A percentile compares a stretch with the other conserved stretches of the same genome.
Evolutionary conservation across 1,140 invertebrate genomes (phyloP).

Genomic region (Bombus fervidus): DNA sequence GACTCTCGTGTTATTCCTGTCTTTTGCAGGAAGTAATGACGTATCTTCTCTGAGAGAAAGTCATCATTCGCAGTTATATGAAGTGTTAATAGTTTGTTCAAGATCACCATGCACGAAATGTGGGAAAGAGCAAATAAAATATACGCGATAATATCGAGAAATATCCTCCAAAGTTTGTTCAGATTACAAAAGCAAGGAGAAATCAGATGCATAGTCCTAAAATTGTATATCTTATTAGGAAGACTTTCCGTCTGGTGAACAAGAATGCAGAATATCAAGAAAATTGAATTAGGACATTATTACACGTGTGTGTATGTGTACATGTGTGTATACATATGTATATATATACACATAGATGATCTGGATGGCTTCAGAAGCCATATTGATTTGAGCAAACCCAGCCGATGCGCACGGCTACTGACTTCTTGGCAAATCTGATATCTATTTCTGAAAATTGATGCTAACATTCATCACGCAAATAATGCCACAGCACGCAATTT

Average conservation of each 20-base stretch:
- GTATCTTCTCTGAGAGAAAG: neutral
- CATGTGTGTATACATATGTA: neutral
- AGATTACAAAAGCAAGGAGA: neutral
- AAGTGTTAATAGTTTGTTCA: neutral
- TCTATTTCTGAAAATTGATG: neutral
- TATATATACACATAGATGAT: slow-evolving; percentile 6
- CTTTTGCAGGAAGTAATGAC: neutral
- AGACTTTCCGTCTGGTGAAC: slow-evolving; percentile 33
- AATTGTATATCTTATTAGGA: neutral
- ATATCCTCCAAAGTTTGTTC: neutral
- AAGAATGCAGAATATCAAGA: slow-evolving; percentile 38
- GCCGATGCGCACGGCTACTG: neutral
- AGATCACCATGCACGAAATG: neutral
- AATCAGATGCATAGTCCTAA: neutral
- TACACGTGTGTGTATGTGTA: neutral
- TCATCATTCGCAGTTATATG: neutral
- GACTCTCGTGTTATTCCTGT: neutral
- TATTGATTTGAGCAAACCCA: slow-evolving; percentile 11
- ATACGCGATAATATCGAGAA: too few relatives aligned
- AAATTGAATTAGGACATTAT: slow-evolving; percentile 63
- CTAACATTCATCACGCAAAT: neutral
- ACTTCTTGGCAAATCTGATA: slow-evolving; percentile 1
- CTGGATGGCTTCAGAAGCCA: slow-evolving; percentile 72
- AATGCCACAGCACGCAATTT: neutral
- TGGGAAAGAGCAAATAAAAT: neutral